Base-by-base conservation (phyloP, 2,888 invertebrate genomes). In the Coleophora deauratella region DNA sequence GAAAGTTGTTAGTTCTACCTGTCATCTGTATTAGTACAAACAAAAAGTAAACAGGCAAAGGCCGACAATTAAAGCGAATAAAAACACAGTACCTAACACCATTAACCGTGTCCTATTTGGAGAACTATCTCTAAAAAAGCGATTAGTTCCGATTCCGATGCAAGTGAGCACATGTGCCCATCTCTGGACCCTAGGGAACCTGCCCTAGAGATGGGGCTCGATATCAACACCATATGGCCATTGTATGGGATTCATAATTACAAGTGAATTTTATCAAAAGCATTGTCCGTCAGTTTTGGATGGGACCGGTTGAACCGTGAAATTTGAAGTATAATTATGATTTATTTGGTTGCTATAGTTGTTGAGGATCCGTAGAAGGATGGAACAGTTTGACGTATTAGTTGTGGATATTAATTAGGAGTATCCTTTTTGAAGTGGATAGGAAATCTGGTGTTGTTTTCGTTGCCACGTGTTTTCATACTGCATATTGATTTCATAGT, bases 201-300 rank as follows among this genome's bases (percentile, higher is more conserved):
- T 32, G 12, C 15, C 27, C 28, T 31, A 21, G 3, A 21, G 21
- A 21, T 21, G 12, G 28, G 14, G 36, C 44, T 4, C 41, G 56
- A 51, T 59, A 66, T 67, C 65, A 59, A 66, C 72, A 73, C 81
- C 82, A 82, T 84, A 84, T 82, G 84, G 79, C 71, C 56, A 49
- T 55, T 50, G 57, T 61, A 62, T 60, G 66, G 69, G 72, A 68
- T 61, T 65, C 60, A 61, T 74, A 72, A 75, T 74, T 74, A 74
- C 69, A 62, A 71, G 66, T 65, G 60, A 59, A 65, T 62, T 57
- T 64, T 66, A 63, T 63, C 54, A 62, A 56, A 53, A 38, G 45
- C 48, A 60, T 66, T 64, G 64, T 68, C 51, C 51, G 57, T 55
- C 51, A 55, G 57, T 51, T 46, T 45, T 51, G 59, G 64, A 59